Base-by-base conservation (phyloP, 92 coral and sea anemone genomes). In the Galaxea fascicularis region DNA sequence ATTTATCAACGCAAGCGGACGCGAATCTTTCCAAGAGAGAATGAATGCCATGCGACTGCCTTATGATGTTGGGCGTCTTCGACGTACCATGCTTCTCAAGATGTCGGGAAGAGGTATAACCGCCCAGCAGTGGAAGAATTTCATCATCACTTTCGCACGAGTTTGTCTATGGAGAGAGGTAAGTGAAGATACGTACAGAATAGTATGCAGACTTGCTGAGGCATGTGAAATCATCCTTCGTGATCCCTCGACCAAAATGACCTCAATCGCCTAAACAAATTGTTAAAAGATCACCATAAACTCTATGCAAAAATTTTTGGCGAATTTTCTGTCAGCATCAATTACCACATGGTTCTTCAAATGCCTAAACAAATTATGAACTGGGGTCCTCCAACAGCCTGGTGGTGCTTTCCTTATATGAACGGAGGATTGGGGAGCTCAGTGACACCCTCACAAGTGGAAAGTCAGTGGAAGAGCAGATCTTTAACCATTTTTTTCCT, bases 401-500 rank as follows among this genome's bases (percentile, higher is more conserved):
- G 69, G 57, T 88, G 91, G 84, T 88, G 87, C 54, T 88, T 88
- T 44, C 87, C 88, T n/a, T n/a, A 13, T 88, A 81, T 29, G 91
- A 88, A n/a, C 70, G 84, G 10, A 27, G 57, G 17, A 88, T 81
- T 68, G 88, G 91, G 4, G 75, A 54, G 47, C 71, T 88, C 35
- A 71, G 46, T 79, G 65, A 71, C 22, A 73, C 54, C 18, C 87
- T 66, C 53, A 59, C 74, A 22, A 74, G 83, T 87, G 87, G 91
- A 26, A 87, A 71, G 67, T 64, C 60, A 30, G 66, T 81, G 4
- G 87, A 87, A 52, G 80, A 87, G 56, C 70, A 87, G 65, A 80
- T 81, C 26, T 60, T 83, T 26, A 74, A 66, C 41, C 77, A 60
- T 54, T 82, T 41, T n/a, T 24, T 27, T 74, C 18, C 65, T 76